Percentiles rank a stretch among this genome's conserved stretches.
phyloP scores from a whole-genome alignment of 2,797 vertebrate species.

The Hozukius guyotensis region DNA sequence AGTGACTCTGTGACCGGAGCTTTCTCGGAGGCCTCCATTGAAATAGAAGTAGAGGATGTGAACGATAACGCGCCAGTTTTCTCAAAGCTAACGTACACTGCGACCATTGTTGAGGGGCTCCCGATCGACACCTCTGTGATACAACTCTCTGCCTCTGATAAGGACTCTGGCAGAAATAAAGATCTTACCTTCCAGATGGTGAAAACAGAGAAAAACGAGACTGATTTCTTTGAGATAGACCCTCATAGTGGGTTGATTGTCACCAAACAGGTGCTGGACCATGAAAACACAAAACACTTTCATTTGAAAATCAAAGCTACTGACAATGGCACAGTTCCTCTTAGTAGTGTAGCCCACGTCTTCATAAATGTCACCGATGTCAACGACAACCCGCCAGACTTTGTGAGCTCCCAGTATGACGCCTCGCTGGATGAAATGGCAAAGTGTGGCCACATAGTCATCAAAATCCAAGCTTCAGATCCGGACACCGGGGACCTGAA shows the following conservation, averaged over 20 bases:
- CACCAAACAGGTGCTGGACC: conserved; percentile 88
- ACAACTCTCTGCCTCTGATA: conserved; percentile 87
- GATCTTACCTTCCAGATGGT: conserved; percentile 88
- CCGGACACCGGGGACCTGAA: conserved; percentile 85
- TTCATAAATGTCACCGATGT: conserved; percentile 89
- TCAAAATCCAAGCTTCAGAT: conserved; percentile 97
- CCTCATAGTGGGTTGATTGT: conserved; percentile 86
- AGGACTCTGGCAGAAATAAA: conserved; percentile 90
- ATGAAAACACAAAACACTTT: conserved; percentile 87
- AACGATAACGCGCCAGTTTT: conserved; percentile 94
- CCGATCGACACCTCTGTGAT: conserved; percentile 87
- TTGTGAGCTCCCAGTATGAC: conserved; percentile 88
- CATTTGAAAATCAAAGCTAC: conserved; percentile 87
- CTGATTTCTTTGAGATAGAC: conserved; percentile 89
- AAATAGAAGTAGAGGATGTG: conserved; percentile 93
- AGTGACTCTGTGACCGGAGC: conserved; percentile 92
- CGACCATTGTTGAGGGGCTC: conserved; percentile 86
- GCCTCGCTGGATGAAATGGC: conserved; percentile 93
- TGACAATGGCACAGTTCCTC: conserved; percentile 87
- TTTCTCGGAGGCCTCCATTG: conserved; percentile 91
- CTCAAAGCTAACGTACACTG: conserved; percentile 82
- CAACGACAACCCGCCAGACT: conserved; percentile 95
- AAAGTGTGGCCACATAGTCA: conserved; percentile 92
- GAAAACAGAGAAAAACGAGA: conserved; percentile 80
- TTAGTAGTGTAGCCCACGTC: conserved; percentile 87